These are phyloP conservation scores for Ephialtes manifestator DNA, from an alignment of 2,888 invertebrate genomes.

Conservation along the genomic window DNA sequence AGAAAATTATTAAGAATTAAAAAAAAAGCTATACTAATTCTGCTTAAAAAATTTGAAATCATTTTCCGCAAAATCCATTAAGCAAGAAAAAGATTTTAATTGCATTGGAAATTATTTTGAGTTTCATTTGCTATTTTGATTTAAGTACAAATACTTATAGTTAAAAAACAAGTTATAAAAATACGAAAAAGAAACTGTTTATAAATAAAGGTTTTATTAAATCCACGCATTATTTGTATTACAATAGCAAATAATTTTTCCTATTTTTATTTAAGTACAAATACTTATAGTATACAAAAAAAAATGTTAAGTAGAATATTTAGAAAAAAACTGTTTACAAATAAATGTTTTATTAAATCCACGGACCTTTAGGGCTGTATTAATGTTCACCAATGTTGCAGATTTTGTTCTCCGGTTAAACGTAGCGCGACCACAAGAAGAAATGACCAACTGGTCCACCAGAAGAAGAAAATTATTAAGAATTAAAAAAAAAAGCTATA, in stretches of 20 bases:
- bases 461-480: background rate
- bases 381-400: slow-evolving; percentile 38
- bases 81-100: no score
- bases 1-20: background rate
- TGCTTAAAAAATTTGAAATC: no score
- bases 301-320: background rate
- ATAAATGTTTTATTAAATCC: background rate
- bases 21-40: no score
- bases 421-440: slow-evolving; percentile 27
- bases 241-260: no score
- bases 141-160: background rate
- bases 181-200: no score
- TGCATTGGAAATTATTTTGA: no score
- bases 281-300: background rate
- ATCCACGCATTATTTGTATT: no score
- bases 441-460: slow-evolving; percentile 25
- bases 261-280: no score
- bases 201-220: background rate
- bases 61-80: no score
- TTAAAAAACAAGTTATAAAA: no score
- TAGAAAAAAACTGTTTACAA: background rate
- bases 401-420: slow-evolving; percentile 1
- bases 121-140: no score
- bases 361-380: slow-evolving; percentile 50
- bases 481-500: background rate